phyloP scores from a whole-genome alignment of 2,888 invertebrate species.

The Andricus curvator region DNA sequence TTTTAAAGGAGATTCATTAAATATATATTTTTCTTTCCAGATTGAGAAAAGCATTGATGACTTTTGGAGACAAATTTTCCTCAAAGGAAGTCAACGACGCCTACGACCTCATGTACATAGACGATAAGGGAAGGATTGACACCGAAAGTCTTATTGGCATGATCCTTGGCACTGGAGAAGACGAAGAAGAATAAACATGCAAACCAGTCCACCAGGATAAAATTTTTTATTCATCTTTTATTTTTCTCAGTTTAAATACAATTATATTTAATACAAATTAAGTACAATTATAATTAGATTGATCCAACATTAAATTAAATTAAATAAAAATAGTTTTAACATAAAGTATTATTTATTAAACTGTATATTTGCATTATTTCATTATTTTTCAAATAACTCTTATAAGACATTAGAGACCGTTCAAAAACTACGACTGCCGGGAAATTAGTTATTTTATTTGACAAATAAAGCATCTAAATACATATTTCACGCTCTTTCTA shows the following conservation, averaged over 20 bases:
- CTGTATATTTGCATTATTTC: not conserved
- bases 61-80: constrained; percentile 50
- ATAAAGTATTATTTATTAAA: not conserved
- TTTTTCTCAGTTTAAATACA: constrained; percentile 17
- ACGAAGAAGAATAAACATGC: constrained; percentile 42
- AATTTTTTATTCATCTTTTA: not conserved
- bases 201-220: not conserved
- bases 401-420: no score
- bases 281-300: constrained; percentile 18
- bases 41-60: constrained; percentile 49
- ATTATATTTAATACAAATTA: constrained; percentile 18
- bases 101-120: constrained; percentile 95
- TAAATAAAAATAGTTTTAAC: constrained; percentile 35
- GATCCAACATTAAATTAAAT: constrained; percentile 16
- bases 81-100: constrained; percentile 87
- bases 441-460: no score
- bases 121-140: constrained; percentile 72
- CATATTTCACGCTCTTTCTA: no score
- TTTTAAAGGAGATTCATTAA: no score
- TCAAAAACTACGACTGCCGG: no score
- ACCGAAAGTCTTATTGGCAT: constrained; percentile 50
- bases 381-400: not conserved
- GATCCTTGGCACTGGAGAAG: constrained; percentile 48
- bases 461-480: no score
- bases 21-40: constrained; percentile 29